phyloP scores from a whole-genome alignment of 92 coral and sea anemone genomes.

The Parazoanthus darwini region DNA sequence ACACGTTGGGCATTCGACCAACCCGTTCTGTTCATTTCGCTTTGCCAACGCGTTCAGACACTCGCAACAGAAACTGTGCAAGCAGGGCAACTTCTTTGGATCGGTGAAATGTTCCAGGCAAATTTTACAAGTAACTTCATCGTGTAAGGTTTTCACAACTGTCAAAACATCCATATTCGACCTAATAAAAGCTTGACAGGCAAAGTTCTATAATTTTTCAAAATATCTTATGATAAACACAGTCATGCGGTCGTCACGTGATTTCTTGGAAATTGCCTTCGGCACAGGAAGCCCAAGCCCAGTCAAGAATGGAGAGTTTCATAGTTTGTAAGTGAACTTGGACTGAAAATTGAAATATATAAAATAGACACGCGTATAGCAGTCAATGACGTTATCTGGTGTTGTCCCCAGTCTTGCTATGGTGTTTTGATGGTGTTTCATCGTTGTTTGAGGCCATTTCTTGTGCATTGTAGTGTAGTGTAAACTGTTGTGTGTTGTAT shows the following conservation, averaged over 20 bases:
- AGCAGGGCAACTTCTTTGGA: constrained; percentile 52
- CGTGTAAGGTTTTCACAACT: constrained; percentile 29
- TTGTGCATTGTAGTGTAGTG: too few species aligned
- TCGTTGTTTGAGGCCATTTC: too few species aligned
- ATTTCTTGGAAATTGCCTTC: not conserved
- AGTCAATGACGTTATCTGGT: too few species aligned
- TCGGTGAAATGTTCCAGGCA: constrained; percentile 41
- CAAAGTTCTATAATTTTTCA: not conserved
- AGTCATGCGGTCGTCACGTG: not conserved
- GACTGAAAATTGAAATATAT: too few species aligned
- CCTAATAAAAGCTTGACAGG: not conserved
- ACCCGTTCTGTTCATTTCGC: constrained; percentile 30
- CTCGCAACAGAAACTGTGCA: constrained; percentile 51
- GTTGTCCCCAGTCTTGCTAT: too few species aligned
- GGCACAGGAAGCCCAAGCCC: too few species aligned
- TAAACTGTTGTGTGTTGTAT: too few species aligned
- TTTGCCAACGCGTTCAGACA: constrained; percentile 43
- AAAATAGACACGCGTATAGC: too few species aligned
- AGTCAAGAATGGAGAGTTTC: too few species aligned
- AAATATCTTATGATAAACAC: too few species aligned
- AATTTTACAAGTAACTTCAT: constrained; percentile 46
- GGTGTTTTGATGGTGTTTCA: too few species aligned
- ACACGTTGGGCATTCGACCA: constrained; percentile 44
- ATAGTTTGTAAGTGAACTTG: too few species aligned
- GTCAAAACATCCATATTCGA: not conserved